These are phyloP conservation scores for Polydrusus cervinus DNA, from an alignment of 2,888 invertebrate species.

Conservation along the genomic window DNA sequence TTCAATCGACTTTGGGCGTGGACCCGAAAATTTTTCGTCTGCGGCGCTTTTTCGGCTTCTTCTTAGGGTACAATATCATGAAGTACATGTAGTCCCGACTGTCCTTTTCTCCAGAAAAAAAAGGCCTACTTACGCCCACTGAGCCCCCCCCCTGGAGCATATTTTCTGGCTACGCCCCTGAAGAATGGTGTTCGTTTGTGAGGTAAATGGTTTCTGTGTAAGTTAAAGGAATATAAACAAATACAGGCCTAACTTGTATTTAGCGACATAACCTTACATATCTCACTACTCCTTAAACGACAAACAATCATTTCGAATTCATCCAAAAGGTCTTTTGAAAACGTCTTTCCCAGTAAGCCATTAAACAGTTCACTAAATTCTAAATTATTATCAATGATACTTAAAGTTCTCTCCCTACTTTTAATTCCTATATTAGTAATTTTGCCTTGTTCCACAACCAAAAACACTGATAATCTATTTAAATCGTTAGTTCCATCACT, in stretches of 20 bases:
- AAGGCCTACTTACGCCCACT: too few relatives aligned
- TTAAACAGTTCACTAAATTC: slow-evolving; percentile 77
- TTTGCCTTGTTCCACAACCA: slow-evolving; percentile 77
- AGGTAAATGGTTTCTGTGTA: background rate
- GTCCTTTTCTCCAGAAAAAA: too few relatives aligned
- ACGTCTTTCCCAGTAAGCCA: slow-evolving; percentile 77
- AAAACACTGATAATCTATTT: slow-evolving; percentile 73
- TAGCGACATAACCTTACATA: slow-evolving; percentile 29
- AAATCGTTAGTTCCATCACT: slow-evolving; percentile 70
- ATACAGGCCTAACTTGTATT: background rate
- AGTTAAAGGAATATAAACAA: background rate
- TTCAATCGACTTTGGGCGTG: too few relatives aligned
- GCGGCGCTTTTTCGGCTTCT: too few relatives aligned
- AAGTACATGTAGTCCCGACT: too few relatives aligned
- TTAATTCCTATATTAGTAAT: slow-evolving; percentile 67
- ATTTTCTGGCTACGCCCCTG: too few relatives aligned
- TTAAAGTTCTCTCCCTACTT: slow-evolving; percentile 75
- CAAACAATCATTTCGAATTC: slow-evolving; percentile 73
- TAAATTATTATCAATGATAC: slow-evolving; percentile 76
- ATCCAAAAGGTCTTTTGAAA: slow-evolving; percentile 77
- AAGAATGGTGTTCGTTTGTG: background rate
- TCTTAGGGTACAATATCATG: too few relatives aligned
- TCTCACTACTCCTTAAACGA: slow-evolving; percentile 66
- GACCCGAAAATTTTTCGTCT: too few relatives aligned
- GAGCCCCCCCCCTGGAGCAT: too few relatives aligned